These are phyloP conservation scores for Hemistola chrysoprasaria DNA, from an alignment of 2,888 invertebrate species.

Conservation along the genomic window DNA sequence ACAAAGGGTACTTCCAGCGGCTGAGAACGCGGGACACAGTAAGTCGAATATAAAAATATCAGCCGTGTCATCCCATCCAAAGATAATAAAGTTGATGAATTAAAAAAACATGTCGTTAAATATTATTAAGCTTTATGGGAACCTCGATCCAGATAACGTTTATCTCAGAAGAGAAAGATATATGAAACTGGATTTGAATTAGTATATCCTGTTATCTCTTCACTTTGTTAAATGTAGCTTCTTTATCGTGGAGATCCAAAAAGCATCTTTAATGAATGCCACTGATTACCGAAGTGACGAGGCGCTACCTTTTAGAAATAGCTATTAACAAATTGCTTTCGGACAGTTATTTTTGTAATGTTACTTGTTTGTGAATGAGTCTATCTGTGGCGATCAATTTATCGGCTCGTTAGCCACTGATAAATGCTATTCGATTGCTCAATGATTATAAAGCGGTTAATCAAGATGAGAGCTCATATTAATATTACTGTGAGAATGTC, in stretches of 20 bases:
- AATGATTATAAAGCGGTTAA: slow-evolving; percentile 69
- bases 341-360: too few relatives aligned
- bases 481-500: slow-evolving; percentile 59
- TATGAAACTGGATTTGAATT: slow-evolving; percentile 60
- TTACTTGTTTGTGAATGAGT: slow-evolving; percentile 62
- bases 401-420: slow-evolving; percentile 71
- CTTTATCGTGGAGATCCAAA: slow-evolving; percentile 62
- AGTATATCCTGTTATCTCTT: slow-evolving; percentile 65
- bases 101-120: slow-evolving; percentile 32
- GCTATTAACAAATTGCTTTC: slow-evolving; percentile 66
- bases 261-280: slow-evolving; percentile 57
- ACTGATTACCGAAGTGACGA: slow-evolving; percentile 38
- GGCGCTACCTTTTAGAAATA: slow-evolving; percentile 64
- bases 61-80: slow-evolving; percentile 4
- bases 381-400: slow-evolving; percentile 72
- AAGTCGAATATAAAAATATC: background rate
- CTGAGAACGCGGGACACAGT: too few relatives aligned
- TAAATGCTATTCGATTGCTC: slow-evolving; percentile 65
- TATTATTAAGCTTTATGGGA: slow-evolving; percentile 41
- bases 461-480: slow-evolving; percentile 64
- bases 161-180: slow-evolving; percentile 58
- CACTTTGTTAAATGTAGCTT: slow-evolving; percentile 58
- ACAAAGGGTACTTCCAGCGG: too few relatives aligned
- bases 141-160: slow-evolving; percentile 50
- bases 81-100: slow-evolving; percentile 30